These are phyloP conservation scores for Synergus itoensis DNA, from an alignment of 2,888 invertebrate genomes.

Conservation along the genomic window DNA sequence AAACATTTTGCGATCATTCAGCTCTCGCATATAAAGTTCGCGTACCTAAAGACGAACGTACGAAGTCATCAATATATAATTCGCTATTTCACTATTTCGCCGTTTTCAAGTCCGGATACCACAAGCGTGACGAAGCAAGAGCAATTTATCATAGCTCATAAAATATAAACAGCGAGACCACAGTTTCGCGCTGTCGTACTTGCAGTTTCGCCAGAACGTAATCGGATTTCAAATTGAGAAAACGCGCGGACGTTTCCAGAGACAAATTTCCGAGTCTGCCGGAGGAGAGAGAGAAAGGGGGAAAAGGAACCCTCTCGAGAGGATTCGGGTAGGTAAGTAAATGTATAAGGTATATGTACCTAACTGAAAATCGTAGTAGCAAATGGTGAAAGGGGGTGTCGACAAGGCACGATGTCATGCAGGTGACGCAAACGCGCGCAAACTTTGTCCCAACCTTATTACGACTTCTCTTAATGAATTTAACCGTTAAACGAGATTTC, in stretches of 20 bases:
- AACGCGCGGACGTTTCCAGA: constrained; percentile 42
- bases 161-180: constrained; percentile 34
- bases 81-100: neutral
- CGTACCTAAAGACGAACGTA: too few relatives aligned
- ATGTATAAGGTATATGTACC: constrained; percentile 50
- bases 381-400: constrained; percentile 48
- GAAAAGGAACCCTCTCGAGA: constrained; percentile 43
- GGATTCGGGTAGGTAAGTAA: constrained; percentile 42
- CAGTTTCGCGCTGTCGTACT: constrained; percentile 47
- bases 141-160: constrained; percentile 40
- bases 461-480: constrained; percentile 73
- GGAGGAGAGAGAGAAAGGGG: constrained; percentile 43
- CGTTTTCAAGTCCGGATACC: constrained; percentile 2
- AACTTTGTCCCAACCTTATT: constrained; percentile 72
- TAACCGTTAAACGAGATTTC: constrained; percentile 69
- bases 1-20: too few relatives aligned
- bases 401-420: constrained; percentile 50
- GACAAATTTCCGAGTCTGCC: constrained; percentile 41
- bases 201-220: constrained; percentile 51
- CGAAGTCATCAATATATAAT: too few relatives aligned
- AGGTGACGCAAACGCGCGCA: constrained; percentile 54
- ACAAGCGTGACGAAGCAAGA: constrained; percentile 7
- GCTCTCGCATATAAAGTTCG: too few relatives aligned
- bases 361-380: constrained; percentile 47
- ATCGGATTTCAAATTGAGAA: constrained; percentile 54